Evolutionary conservation across 2,888 invertebrate species (phyloP).

Genomic region (Tachystola acroxantha): DNA sequence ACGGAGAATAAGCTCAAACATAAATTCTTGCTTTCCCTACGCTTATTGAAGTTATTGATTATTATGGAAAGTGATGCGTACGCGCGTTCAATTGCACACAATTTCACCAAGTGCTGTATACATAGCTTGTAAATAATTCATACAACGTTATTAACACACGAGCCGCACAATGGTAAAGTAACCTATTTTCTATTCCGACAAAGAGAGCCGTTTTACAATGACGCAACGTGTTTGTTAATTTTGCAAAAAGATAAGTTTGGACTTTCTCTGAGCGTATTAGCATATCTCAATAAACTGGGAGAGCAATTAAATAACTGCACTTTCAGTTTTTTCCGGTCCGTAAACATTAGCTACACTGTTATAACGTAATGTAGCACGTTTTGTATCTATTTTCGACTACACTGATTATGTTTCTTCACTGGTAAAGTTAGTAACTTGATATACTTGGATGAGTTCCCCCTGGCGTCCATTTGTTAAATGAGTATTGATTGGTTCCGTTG

Average conservation of each 20-base stretch:
- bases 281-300: neutral
- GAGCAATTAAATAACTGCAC: neutral
- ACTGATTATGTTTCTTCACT: slow-evolving; percentile 1
- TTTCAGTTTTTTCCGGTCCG: slow-evolving; percentile 1
- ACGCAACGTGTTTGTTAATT: neutral
- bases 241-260: neutral
- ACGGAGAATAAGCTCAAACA: neutral
- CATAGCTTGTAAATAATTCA: slow-evolving; percentile 59
- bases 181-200: slow-evolving; percentile 49
- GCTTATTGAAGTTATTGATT: slow-evolving; percentile 19
- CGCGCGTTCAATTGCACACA: slow-evolving; percentile 28
- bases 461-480: slow-evolving; percentile 33
- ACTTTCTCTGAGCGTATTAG: neutral
- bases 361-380: too few relatives aligned
- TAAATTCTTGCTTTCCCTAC: slow-evolving; percentile 9
- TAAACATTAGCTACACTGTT: slow-evolving; percentile 1
- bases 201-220: neutral
- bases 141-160: slow-evolving; percentile 45
- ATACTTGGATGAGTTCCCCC: slow-evolving; percentile 18
- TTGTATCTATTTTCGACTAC: neutral
- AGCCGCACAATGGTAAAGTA: slow-evolving; percentile 35
- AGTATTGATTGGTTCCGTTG: slow-evolving; percentile 31
- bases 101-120: slow-evolving; percentile 35
- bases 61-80: slow-evolving; percentile 40
- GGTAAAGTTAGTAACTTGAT: slow-evolving; percentile 5